These are phyloP conservation scores for Apamea sordens DNA, from an alignment of 2,888 invertebrate species.

Conservation along the genomic window DNA sequence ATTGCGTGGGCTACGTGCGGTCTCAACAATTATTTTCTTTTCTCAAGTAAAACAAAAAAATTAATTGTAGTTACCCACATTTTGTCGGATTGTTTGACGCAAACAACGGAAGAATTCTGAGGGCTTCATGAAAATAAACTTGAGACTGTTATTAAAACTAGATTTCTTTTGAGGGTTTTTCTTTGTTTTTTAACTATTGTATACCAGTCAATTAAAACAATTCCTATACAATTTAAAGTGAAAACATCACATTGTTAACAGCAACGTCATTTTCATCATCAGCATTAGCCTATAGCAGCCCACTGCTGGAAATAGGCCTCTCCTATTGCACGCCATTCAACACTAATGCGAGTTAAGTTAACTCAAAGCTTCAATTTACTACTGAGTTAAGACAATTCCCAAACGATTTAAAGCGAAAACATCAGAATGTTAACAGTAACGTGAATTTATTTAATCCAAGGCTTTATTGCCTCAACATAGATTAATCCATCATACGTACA, in stretches of 20 bases:
- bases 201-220: background rate
- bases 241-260: background rate
- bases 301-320: no score
- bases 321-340: no score
- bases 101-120: conserved; percentile 23
- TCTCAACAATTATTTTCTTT: conserved; percentile 29
- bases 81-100: conserved; percentile 27
- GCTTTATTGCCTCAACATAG: no score
- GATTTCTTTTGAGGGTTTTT: background rate
- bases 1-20: conserved; percentile 29
- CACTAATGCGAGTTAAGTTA: no score
- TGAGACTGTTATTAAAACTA: background rate
- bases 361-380: background rate
- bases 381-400: background rate
- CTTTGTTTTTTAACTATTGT: background rate
- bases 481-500: background rate
- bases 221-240: background rate
- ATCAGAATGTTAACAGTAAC: background rate
- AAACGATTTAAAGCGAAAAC: background rate
- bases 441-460: background rate
- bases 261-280: no score
- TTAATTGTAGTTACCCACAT: conserved; percentile 32
- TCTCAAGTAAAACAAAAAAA: conserved; percentile 32
- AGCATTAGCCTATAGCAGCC: no score
- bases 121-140: conserved; percentile 26